Base-by-base conservation (phyloP, 2,797 vertebrate species). In the Manis crassicaudata region DNA sequence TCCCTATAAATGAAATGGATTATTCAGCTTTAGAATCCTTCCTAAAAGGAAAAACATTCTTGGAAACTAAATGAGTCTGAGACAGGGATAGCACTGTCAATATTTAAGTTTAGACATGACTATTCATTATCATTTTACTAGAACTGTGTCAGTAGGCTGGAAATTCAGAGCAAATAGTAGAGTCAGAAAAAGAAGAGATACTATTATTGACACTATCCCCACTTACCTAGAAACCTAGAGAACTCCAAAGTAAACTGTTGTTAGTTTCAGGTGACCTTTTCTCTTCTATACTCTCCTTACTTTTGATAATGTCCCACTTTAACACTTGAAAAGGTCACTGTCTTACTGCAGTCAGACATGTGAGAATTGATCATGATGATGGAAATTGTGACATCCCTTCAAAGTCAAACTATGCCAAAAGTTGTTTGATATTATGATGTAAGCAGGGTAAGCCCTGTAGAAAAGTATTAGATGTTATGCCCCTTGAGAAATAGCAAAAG, bases 221-320 rank as follows among this genome's bases (percentile, higher is more conserved):
- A 75, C 92, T 95, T 93, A 90, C 43, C 70, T 70, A 63, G 72
- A 92, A 92, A 92, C 14, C n/a, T 32, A 70, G 27, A 21, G 50
- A 96, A 88, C 56, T 85, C 50, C 21, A 70, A 90, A 92, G 88
- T 91, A 96, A 97, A 97, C 91, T 87, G 75, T 75, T 95, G 65
- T 96, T 96, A 83, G 83, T 89, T 96, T 96, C 75, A 46, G 83
- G 60, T 94, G 89, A 97, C 83, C 82, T 96, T 97, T 97, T 96
- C 96, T 91, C 65, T 95, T 37, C 56, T 67, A 25, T 85, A 85
- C 65, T 90, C 72, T 75, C 92, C 84, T 85, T 86, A 79, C 80
- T 95, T 96, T 91, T 91, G 86, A 56, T 96, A 97, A 97, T 96
- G 91, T 90, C 94, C 92, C 91, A 94, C 95, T 94, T 96, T 96